Conservation (phyloP, 2,888 invertebrate genomes). For the Dimorphilus gyrociliatus region DNA sequence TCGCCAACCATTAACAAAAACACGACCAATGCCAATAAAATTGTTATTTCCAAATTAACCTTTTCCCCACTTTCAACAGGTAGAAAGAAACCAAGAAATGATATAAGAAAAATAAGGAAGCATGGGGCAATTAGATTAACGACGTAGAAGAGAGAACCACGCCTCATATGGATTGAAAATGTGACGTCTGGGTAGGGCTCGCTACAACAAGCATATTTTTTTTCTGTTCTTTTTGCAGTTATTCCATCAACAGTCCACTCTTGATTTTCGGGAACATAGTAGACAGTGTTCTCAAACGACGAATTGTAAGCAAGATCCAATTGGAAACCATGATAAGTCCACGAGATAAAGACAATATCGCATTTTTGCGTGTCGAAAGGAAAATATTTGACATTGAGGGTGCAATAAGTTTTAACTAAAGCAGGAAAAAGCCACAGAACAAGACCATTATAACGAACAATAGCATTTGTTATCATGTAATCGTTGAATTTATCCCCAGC, state of each 20-base stretch:
- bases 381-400: conserved; percentile 41
- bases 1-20: conserved; percentile 18
- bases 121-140: conserved; percentile 18
- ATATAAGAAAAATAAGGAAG: conserved; percentile 16
- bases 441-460: conserved; percentile 38
- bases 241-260: conserved; percentile 43
- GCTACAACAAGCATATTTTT: conserved; percentile 16
- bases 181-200: conserved; percentile 19
- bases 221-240: conserved; percentile 10
- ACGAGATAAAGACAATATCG: conserved; percentile 40
- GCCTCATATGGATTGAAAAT: conserved; percentile 17
- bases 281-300: conserved; percentile 13
- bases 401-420: conserved; percentile 40
- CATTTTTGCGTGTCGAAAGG: conserved; percentile 42
- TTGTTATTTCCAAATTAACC: conserved; percentile 16
- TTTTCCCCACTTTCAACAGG: conserved; percentile 18
- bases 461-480: conserved; percentile 38
- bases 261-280: conserved; percentile 65
- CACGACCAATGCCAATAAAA: conserved; percentile 16
- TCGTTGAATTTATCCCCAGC: conserved; percentile 18
- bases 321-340: conserved; percentile 40
- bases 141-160: conserved; percentile 18
- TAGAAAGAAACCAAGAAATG: conserved; percentile 18
- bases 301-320: conserved; percentile 14
- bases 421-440: conserved; percentile 42